Conservation (phyloP, 2,888 invertebrate genomes). For the Drosophila nr. medialis region DNA sequence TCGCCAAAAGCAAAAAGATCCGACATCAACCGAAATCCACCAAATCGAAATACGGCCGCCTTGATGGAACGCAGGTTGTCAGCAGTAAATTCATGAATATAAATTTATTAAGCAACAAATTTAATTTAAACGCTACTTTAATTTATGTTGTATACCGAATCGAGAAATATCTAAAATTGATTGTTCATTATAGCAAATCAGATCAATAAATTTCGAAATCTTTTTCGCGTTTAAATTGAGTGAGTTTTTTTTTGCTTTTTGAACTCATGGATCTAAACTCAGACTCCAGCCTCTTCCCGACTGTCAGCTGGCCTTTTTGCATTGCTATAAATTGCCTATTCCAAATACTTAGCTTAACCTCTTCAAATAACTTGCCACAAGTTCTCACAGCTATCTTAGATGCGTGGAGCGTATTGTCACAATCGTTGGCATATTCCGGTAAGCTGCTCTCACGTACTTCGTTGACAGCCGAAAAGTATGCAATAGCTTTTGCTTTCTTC, state of each 20-base stretch:
- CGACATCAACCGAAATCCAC: not conserved
- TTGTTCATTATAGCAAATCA: conserved; percentile 64
- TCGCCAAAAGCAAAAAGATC: not conserved
- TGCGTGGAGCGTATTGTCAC: conserved; percentile 30
- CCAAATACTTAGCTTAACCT: not conserved
- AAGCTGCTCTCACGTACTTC: conserved; percentile 51
- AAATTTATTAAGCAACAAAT: conserved; percentile 34
- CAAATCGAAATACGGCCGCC: conserved; percentile 7
- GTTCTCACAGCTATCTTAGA: not conserved
- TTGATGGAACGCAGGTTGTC: conserved; percentile 28
- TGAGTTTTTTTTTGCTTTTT: not conserved
- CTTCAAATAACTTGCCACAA: not conserved
- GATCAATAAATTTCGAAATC: conserved; percentile 76
- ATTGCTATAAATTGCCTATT: not conserved
- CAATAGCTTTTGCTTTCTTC: conserved; percentile 53
- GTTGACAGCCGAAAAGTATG: conserved; percentile 52
- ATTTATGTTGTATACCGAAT: conserved; percentile 70
- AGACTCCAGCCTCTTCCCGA: not conserved
- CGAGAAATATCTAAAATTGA: conserved; percentile 45
- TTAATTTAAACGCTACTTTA: conserved; percentile 46
- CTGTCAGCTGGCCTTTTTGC: not conserved
- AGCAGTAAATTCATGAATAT: conserved; percentile 30
- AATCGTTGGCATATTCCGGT: conserved; percentile 60
- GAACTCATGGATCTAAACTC: not conserved
- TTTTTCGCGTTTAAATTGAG: conserved; percentile 64